phyloP scores from a whole-genome alignment of 2,113 vertebrate genomes.

The Paraplagusia blochii region DNA sequence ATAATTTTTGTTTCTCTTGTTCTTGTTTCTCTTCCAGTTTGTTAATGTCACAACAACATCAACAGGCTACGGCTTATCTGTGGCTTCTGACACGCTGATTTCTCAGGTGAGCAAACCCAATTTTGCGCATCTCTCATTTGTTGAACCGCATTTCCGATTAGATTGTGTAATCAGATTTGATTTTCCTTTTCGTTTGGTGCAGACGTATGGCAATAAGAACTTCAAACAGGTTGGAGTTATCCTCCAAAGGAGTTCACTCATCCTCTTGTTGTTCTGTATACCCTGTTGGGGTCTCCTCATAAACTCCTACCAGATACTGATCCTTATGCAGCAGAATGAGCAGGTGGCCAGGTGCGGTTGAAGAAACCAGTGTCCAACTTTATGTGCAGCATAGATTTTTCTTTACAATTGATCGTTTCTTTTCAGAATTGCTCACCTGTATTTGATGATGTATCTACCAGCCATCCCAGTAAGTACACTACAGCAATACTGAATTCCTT shows the following conservation, averaged over 20 bases:
- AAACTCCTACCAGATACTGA: conserved; percentile 81
- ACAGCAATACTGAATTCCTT: too few species aligned
- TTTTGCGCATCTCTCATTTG: neutral
- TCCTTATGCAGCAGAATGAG: conserved; percentile 79
- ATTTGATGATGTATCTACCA: conserved; percentile 84
- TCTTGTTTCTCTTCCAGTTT: conserved; percentile 62
- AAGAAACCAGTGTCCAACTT: too few species aligned
- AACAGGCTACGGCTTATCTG: conserved; percentile 79
- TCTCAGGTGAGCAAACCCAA: conserved; percentile 82
- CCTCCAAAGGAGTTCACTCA: conserved; percentile 81
- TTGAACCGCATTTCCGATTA: neutral
- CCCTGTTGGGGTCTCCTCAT: conserved; percentile 91
- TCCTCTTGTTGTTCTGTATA: conserved; percentile 86
- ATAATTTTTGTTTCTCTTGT: too few species aligned
- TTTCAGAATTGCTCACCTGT: conserved; percentile 87
- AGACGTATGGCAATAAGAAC: conserved; percentile 88
- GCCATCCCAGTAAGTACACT: conserved; percentile 90
- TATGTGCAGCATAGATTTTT: conserved; percentile 61
- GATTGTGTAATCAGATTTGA: neutral
- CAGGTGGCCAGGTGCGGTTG: conserved; percentile 82
- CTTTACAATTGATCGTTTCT: neutral
- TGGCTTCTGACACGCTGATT: conserved; percentile 90
- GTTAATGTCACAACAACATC: conserved; percentile 82
- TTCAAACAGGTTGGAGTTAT: conserved; percentile 88
- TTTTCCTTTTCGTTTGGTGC: conserved; percentile 24